Evolutionary conservation across 2,113 vertebrate genomes (phyloP), one percentile per base, ranked within the genome.

Genomic region (Neodontobutis hainanensis): DNA sequence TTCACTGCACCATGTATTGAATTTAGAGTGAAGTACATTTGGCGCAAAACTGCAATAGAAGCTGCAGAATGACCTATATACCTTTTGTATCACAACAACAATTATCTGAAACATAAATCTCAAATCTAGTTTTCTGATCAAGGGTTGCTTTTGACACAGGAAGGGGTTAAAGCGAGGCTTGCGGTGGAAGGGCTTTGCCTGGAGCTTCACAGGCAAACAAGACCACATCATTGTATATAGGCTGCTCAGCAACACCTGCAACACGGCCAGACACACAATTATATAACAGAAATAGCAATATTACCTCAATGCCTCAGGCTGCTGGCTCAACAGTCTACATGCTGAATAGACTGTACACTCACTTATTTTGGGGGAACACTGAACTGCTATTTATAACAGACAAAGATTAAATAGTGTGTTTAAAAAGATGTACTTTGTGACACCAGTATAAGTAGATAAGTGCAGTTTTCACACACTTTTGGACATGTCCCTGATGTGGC

Each of bases 141-240:
- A 49, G 15, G 42, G 35, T 8, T n/a, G n/a, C 4, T 35, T 42
- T 14, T 38, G 60, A 71, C 75, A 74, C 53, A 84, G 78, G 70
- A 81, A 79, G 32, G 70, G 72, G 75, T 79, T 79, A 75, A 60
- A 44, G 4, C 0, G 0, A 53, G 52, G 40, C 27, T 55, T 71
- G 64, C 2, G 59, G 73, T 68, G 51, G 45, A 50, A 68, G 62
- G 34, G 44, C 44, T 61, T 52, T 53, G 73, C 73, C 61, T 1
- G 57, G 36, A 65, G 43, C 47, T 48, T 80, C 43, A 46, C 56
- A 58, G 46, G 27, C 50, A 67, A 72, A 61, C 60, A 44, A 66
- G 57, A 81, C 85, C 80, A 77, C 85, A 81, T 81, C 77, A 82
- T 64, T 70, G 68, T 11, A 4, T 14, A 11, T 75, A 43, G 10